Percentiles rank a stretch among this genome's conserved stretches.
These are phyloP conservation scores for Hipposideros larvatus DNA, from an alignment of 2,797 vertebrate genomes.

Conservation along the genomic window DNA sequence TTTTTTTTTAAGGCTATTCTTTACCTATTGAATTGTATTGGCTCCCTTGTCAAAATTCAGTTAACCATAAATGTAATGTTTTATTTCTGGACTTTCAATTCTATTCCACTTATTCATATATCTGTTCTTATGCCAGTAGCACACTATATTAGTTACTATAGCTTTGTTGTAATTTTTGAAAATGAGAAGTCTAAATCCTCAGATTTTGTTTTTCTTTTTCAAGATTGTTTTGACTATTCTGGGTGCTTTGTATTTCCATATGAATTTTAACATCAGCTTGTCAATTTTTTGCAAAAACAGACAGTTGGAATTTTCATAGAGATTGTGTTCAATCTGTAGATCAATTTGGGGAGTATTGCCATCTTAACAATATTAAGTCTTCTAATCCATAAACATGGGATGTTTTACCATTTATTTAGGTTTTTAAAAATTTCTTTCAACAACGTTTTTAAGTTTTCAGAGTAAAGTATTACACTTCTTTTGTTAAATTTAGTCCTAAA, in stretches of 20 bases:
- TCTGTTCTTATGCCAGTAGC: not conserved
- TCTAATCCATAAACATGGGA: not conserved
- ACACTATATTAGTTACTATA: not conserved
- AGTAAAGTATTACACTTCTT: constrained; percentile 5
- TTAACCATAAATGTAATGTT: constrained; percentile 1
- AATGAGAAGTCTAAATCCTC: constrained; percentile 7
- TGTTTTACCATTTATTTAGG: constrained; percentile 49
- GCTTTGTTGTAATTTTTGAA: constrained; percentile 51
- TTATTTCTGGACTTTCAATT: constrained; percentile 34
- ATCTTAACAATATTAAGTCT: constrained; percentile 51
- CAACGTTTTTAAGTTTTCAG: constrained; percentile 39
- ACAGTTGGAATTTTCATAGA: constrained; percentile 6
- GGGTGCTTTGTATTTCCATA: not conserved
- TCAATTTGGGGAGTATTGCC: constrained; percentile 4
- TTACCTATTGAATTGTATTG: not conserved
- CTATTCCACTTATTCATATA: not conserved
- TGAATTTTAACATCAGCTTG: constrained; percentile 29
- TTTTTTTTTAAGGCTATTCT: not conserved
- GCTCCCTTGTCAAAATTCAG: constrained; percentile 50
- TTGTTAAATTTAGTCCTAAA: constrained; percentile 46
- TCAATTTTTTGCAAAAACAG: constrained; percentile 3
- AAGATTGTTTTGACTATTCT: constrained; percentile 54
- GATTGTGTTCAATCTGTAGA: constrained; percentile 18
- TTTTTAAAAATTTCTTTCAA: constrained; percentile 50
- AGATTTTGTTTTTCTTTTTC: constrained; percentile 46